A percentile compares a stretch with the other conserved stretches of the same genome.
These are phyloP conservation scores for Melospiza georgiana DNA, from an alignment of 2,113 vertebrate genomes.

Conservation along the genomic window DNA sequence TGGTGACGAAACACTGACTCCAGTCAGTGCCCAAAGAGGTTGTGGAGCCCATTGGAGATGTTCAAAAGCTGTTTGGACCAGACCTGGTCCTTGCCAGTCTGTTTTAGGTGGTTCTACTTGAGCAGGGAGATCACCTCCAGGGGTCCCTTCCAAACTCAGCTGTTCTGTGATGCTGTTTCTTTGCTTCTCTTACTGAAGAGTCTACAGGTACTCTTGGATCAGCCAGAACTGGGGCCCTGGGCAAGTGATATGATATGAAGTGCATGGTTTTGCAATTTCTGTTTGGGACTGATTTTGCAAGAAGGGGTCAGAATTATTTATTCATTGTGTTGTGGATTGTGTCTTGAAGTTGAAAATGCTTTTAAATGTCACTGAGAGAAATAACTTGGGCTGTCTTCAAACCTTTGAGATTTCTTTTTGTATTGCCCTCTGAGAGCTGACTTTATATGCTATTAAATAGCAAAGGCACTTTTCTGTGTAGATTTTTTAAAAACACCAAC, in stretches of 20 bases:
- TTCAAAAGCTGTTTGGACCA: background rate
- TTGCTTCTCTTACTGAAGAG: background rate
- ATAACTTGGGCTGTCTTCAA: background rate
- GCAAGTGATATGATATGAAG: background rate
- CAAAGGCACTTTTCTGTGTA: background rate
- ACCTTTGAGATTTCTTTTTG: background rate
- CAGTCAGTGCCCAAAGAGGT: background rate
- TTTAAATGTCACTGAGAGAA: background rate
- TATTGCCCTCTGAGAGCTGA: background rate
- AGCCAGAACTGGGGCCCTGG: background rate
- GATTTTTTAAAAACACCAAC: background rate
- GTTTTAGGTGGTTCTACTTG: background rate
- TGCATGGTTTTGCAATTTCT: background rate
- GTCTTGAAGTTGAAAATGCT: background rate
- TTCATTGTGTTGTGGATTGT: background rate
- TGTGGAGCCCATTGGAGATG: background rate
- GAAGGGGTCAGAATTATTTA: background rate
- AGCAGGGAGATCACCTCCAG: background rate
- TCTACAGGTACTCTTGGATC: background rate
- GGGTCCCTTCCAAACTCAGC: background rate
- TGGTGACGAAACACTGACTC: background rate
- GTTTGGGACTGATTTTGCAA: background rate
- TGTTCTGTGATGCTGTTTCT: background rate
- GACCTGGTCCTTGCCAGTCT: background rate
- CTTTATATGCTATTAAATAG: background rate